Base-by-base conservation (phyloP, 92 coral and sea anemone genomes). In the Epizoanthus illoricatus region DNA sequence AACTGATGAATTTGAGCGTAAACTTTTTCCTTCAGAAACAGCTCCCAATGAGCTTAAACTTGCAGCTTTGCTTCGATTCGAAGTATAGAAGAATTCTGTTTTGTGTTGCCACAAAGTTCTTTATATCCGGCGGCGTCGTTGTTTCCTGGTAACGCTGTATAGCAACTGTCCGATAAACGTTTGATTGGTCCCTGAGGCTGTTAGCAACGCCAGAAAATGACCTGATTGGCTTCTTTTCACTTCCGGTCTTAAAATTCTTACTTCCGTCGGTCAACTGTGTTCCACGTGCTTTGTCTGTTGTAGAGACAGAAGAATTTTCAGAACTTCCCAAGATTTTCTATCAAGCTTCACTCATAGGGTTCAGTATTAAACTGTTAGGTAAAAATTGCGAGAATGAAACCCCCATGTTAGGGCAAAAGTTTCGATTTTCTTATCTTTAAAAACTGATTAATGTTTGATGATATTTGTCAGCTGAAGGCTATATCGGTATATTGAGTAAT, bases 111-210 rank as follows among this genome's bases (percentile, higher is more conserved):
- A 74, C 74, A 81, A 76, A 78, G 88, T 21, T 76, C 85, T 93
- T 84, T 93, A 90, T 93, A 92, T 87, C 94, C 90, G 94, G 83
- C 72, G 70, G 94, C 97, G 94, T 93, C 92, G 76, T 59, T 60
- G 97, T 93, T 86, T 88, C 97, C 80, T 73, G 66, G 97, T 63
- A 52, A 93, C 97, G 74, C 76, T 56, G 63, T 57, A 18, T 57
- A 54, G 41, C 62, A 75, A 60, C 76, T 71, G 18, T 40, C 41
- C 17, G 60, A 16, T 6, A 62, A 78, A 62, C 71, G 54, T 63
- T 78, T 63, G 82, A 78, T 78, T 78, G 71, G 71, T 3, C 72
- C 49, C 65, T 41, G 55, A 52, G 55, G 19, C 61, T 63, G 72
- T 78, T 78, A 42, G 72, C 82, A 78, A 78, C 61, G 58, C 20